Evolutionary conservation across 2,113 vertebrate species (phyloP), one percentile per base, ranked within the genome.

Genomic region (Microtus oregoni): DNA sequence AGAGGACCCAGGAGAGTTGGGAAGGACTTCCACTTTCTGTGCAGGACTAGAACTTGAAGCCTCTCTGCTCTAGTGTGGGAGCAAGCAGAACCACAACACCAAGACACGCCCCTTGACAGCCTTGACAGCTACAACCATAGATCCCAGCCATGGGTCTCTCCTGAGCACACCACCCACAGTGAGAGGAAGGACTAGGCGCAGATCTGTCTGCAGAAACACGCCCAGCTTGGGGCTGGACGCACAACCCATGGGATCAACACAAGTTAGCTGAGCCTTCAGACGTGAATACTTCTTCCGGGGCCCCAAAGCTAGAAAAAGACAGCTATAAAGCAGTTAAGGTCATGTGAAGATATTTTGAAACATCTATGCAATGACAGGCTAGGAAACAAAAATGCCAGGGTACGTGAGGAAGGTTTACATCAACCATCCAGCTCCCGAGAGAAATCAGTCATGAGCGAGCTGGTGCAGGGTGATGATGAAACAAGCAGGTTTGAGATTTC

Each of bases 211-310:
- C 13, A 35, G 61, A 35, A 50, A 47, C 1, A 2, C 1, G 0
- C 70, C 38, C 55, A 52, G n/a, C 26, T 1, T 1, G 1, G 55
- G 50, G 15, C 86, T 15, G 22, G 63, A 5, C 28, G 28, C 30
- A 7, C 35, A 2, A 2, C 47, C 41, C 7, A 5, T 13, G 44
- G 28, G 3, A 47, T 44, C 6, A 6, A 13, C 8, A 0, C 1
- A 9, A 50, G 77, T 13, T 4, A 2, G 1, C 67, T 0, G 28
- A 73, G 20, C 38, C 13, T 35, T 28, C 35, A 19, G 0, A 0
- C 0, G 1, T 1, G 14, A 12, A 10, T 26, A 19, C 30, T 13
- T 38, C 65, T 17, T n/a, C 24, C 4, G 5, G 68, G 32, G 28
- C 72, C 24, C 17, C 4, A 38, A 41, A 0, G 52, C 4, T 0